These are phyloP conservation scores for Callipepla squamata DNA, from an alignment of 2,113 vertebrate species.

Conservation along the genomic window DNA sequence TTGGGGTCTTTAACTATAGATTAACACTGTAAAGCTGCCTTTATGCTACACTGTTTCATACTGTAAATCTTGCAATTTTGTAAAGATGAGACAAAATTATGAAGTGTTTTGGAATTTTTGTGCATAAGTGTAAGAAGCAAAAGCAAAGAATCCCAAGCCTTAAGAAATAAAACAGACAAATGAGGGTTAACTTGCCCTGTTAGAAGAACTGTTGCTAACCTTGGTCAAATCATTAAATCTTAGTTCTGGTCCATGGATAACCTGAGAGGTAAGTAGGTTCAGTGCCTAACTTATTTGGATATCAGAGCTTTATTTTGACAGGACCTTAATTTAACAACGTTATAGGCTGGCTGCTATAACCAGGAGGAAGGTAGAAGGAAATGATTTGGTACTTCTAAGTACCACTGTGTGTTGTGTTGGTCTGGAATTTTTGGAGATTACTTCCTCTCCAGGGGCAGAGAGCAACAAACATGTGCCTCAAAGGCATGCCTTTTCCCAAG, in stretches of 20 bases:
- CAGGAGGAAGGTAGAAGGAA: not conserved
- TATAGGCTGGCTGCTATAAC: not conserved
- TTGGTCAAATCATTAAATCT: not conserved
- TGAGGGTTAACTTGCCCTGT: not conserved
- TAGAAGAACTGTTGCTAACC: not conserved
- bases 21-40: not conserved
- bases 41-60: not conserved
- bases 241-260: not conserved
- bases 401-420: not conserved
- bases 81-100: not conserved
- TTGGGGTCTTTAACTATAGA: not conserved
- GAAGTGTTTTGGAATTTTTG: not conserved
- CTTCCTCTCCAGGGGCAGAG: not conserved
- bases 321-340: not conserved
- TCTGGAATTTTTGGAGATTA: not conserved
- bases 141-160: not conserved
- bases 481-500: not conserved
- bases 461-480: not conserved
- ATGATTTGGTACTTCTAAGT: not conserved
- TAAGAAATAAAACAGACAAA: not conserved
- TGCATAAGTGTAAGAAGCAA: not conserved
- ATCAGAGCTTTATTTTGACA: not conserved
- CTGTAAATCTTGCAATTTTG: not conserved
- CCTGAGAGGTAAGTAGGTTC: not conserved
- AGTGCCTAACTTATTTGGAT: not conserved